phyloP scores from a whole-genome alignment of 2,113 vertebrate genomes.

The Pterophyllum scalare region DNA sequence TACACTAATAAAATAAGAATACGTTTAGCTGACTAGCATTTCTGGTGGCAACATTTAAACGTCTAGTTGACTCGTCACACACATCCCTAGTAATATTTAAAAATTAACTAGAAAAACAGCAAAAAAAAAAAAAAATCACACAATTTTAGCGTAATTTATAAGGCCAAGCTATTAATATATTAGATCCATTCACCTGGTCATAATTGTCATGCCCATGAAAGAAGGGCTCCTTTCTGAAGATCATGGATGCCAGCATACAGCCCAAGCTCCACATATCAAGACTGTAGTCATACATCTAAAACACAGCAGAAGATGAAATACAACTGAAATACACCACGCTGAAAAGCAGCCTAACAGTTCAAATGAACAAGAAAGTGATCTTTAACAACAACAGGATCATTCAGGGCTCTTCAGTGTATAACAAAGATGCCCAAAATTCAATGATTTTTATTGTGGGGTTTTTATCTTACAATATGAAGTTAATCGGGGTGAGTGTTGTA shows the following conservation, averaged over 20 bases:
- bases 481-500: too few species aligned
- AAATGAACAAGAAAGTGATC: not conserved
- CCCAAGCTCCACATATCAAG: conserved; percentile 90
- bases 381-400: not conserved
- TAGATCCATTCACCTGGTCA: conserved; percentile 80
- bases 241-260: conserved; percentile 90
- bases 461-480: too few species aligned
- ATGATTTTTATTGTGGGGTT: too few species aligned
- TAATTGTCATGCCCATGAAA: conserved; percentile 91
- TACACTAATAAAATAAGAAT: too few species aligned
- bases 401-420: not conserved
- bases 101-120: not conserved
- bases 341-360: not conserved
- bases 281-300: conserved; percentile 90
- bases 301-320: not conserved
- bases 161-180: not conserved
- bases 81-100: not conserved
- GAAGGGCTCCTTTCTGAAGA: conserved; percentile 90
- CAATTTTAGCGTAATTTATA: not conserved
- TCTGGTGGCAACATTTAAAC: too few species aligned
- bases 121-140: not conserved
- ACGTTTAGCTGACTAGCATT: too few species aligned
- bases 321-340: not conserved
- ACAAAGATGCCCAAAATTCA: too few species aligned
- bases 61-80: too few species aligned